Conservation (phyloP, 2,113 vertebrate genomes). For the Glaucomys volans region DNA sequence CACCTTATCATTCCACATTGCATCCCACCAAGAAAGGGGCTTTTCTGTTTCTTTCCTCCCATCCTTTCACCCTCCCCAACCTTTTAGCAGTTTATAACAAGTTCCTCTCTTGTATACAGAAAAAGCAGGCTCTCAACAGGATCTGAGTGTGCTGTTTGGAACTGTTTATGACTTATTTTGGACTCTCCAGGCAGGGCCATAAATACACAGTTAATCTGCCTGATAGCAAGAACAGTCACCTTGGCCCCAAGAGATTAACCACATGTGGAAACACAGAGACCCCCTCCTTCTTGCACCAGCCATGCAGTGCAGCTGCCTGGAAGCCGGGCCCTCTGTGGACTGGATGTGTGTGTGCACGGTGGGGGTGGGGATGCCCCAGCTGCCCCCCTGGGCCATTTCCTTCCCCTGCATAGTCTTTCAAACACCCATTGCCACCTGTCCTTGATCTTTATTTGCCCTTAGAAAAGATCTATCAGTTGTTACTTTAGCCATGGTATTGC, state of each 20-base stretch:
- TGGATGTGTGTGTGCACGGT: too few species aligned
- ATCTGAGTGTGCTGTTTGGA: constrained; percentile 77
- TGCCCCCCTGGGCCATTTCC: background rate
- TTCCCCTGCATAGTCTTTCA: background rate
- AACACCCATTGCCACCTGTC: background rate
- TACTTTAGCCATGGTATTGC: background rate
- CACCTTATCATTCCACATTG: constrained; percentile 78
- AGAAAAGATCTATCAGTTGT: background rate
- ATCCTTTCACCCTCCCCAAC: background rate
- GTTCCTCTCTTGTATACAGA: constrained; percentile 80
- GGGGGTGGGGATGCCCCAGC: background rate
- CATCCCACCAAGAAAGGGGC: constrained; percentile 67
- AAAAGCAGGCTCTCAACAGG: constrained; percentile 74
- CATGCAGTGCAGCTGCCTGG: background rate
- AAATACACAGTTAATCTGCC: constrained; percentile 78
- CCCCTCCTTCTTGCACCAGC: constrained; percentile 44
- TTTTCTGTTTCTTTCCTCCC: background rate
- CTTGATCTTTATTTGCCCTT: background rate
- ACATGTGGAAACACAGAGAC: constrained; percentile 54
- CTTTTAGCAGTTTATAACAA: constrained; percentile 76
- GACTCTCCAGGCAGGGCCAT: constrained; percentile 54
- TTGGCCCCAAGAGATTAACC: constrained; percentile 67
- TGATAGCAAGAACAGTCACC: constrained; percentile 52
- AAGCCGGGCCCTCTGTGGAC: background rate
- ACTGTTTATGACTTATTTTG: constrained; percentile 82